Evolutionary conservation across 2,888 invertebrate genomes (phyloP), one percentile per base, ranked within the genome.

Genomic region (Hanleya hanleyi): DNA sequence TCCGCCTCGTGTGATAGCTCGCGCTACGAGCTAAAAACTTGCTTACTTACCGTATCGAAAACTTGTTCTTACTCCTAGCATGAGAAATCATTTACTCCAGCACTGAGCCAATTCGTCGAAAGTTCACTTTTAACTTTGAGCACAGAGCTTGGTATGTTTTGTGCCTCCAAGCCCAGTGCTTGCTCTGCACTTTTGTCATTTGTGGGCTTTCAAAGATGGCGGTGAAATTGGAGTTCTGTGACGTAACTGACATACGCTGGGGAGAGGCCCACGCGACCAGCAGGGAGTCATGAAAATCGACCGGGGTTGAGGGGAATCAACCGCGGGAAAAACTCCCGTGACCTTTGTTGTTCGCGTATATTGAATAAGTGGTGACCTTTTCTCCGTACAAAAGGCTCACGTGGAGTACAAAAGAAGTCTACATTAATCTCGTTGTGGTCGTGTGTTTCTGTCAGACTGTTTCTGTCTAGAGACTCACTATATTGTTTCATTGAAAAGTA

Each of bases 341-440:
- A 57, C 29, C 57, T 57, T 57, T n/a, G n/a, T 57, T 57, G 57
- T 57, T 57, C 57, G 7, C 57, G 29, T 57, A 57, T 57, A 57
- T 26, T n/a, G n/a, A n/a, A n/a, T n/a, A n/a, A n/a, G n/a, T n/a
- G n/a, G n/a, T n/a, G n/a, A n/a, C n/a, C n/a, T n/a, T n/a, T n/a
- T n/a, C n/a, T n/a, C n/a, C n/a, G n/a, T n/a, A n/a, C n/a, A n/a
- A n/a, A n/a, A n/a, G n/a, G n/a, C n/a, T n/a, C n/a, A n/a, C n/a
- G n/a, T n/a, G n/a, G n/a, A n/a, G n/a, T n/a, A n/a, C n/a, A n/a
- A n/a, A n/a, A n/a, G n/a, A n/a, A n/a, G n/a, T n/a, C n/a, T n/a
- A n/a, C n/a, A n/a, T n/a, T n/a, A n/a, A n/a, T n/a, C n/a, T n/a
- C n/a, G n/a, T n/a, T n/a, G n/a, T n/a, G n/a, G n/a, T n/a, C n/a